Evolutionary conservation across 2,113 vertebrate genomes (phyloP).

Genomic region (Labeo rohita): DNA sequence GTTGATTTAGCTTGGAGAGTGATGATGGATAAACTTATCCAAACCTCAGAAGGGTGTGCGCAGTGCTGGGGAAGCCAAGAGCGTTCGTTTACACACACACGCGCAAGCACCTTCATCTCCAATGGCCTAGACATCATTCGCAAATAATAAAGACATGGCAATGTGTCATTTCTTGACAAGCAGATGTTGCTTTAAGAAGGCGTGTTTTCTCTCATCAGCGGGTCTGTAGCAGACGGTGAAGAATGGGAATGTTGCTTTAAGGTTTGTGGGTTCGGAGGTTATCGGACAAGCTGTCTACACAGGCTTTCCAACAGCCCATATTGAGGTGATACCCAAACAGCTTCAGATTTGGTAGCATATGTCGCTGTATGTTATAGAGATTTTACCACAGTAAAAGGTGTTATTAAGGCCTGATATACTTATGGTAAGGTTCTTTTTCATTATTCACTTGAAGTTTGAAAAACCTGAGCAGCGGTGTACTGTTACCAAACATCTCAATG

Average conservation of each 20-base stretch:
- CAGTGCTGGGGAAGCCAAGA: constrained; percentile 12
- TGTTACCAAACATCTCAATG: too few species aligned
- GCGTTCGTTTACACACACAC: background rate
- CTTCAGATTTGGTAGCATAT: background rate
- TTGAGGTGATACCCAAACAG: constrained; percentile 38
- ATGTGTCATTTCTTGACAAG: constrained; percentile 7
- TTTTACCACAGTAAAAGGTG: background rate
- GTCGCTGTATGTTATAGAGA: constrained; percentile 12
- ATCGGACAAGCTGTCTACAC: constrained; percentile 34
- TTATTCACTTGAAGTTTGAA: background rate
- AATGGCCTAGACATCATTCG: background rate
- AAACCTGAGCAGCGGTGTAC: too few species aligned
- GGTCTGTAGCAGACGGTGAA: background rate
- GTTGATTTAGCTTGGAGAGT: constrained; percentile 22
- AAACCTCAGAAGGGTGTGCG: constrained; percentile 38
- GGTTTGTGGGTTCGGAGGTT: constrained; percentile 44
- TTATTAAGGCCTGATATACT: background rate
- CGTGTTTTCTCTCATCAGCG: background rate
- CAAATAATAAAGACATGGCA: constrained; percentile 10
- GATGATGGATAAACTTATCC: constrained; percentile 45
- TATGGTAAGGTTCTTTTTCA: background rate
- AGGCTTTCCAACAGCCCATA: constrained; percentile 28
- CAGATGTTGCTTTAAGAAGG: background rate
- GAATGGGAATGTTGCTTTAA: constrained; percentile 11
- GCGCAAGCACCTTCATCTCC: background rate